These are phyloP conservation scores for Galaxea fascicularis DNA, from an alignment of 92 coral and sea anemone species.

Conservation along the genomic window DNA sequence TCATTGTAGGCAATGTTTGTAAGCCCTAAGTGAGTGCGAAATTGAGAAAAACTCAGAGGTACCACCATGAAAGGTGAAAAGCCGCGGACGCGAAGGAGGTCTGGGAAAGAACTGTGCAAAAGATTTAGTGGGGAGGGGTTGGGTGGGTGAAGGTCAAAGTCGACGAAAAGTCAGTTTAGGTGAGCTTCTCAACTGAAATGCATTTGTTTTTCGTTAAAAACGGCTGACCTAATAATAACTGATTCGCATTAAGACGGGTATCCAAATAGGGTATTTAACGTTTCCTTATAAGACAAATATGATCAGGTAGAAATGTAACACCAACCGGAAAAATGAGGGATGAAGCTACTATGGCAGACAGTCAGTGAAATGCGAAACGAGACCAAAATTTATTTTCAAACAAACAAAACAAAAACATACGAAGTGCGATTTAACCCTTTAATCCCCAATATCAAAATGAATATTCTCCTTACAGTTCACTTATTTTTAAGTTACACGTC, in stretches of 20 bases:
- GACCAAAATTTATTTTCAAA: neutral
- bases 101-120: neutral
- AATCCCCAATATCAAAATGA: no score
- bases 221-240: neutral
- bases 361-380: neutral
- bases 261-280: neutral
- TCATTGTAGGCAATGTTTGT: neutral
- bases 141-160: neutral
- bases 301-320: neutral
- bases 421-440: constrained; percentile 9
- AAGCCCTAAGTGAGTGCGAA: neutral
- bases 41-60: neutral
- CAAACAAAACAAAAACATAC: neutral
- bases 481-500: no score
- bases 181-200: neutral
- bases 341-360: neutral
- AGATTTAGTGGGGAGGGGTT: neutral
- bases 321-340: neutral
- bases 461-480: no score
- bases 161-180: neutral
- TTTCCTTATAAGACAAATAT: neutral
- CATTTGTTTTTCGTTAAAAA: neutral
- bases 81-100: neutral
- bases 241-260: neutral
- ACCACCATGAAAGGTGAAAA: neutral